These are phyloP conservation scores for Ramphastos sulfuratus DNA, from an alignment of 2,113 vertebrate genomes.

Conservation along the genomic window DNA sequence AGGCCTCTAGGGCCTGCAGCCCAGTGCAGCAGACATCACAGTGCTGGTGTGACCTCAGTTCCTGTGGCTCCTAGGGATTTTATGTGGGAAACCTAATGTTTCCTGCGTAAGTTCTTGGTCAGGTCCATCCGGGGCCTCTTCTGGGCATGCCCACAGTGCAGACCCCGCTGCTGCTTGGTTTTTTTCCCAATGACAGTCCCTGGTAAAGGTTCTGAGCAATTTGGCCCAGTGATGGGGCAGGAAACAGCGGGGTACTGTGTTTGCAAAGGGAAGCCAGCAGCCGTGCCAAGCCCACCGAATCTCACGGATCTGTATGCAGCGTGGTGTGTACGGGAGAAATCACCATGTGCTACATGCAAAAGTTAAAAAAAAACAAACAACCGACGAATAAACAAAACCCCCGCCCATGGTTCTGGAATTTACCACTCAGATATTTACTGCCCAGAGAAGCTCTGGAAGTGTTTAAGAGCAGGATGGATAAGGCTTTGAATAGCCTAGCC, in stretches of 20 bases:
- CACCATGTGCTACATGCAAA: accelerated
- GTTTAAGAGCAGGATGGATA: no score
- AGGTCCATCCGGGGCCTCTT: accelerated
- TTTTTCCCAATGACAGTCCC: no score
- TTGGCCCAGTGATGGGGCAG: accelerated
- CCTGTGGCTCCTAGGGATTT: not conserved
- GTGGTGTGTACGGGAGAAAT: not conserved
- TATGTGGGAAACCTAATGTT: no score
- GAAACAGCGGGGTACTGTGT: accelerated
- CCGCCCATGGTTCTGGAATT: not conserved
- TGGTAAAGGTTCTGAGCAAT: not conserved
- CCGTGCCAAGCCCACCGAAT: not conserved
- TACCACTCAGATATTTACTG: no score
- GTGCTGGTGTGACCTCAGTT: accelerated
- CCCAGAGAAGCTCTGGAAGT: no score
- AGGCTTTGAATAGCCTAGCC: no score
- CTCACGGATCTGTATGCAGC: not conserved
- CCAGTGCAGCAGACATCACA: no score
- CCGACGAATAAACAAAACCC: no score
- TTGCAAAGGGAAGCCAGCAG: not conserved
- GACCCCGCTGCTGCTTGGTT: no score
- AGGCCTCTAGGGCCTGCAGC: no score
- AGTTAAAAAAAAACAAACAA: not conserved
- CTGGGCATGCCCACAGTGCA: accelerated
- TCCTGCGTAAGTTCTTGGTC: no score